A percentile compares a stretch with the other conserved stretches of the same genome.
Evolutionary conservation across 2,888 invertebrate species (phyloP).

Genomic region (Hololepta plana): DNA sequence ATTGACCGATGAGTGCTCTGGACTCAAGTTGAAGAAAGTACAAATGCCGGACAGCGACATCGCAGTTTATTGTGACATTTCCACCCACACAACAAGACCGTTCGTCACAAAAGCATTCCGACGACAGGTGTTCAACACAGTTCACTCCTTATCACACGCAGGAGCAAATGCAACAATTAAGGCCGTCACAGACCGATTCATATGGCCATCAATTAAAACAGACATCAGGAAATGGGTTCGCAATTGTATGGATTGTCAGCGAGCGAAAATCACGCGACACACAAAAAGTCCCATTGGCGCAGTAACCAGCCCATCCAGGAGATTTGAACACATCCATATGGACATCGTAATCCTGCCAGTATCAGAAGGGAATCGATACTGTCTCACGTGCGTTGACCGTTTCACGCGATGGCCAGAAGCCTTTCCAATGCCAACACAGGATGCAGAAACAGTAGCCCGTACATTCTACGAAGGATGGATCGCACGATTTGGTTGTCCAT

Average conservation of each 20-base stretch:
- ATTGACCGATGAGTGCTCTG: neutral
- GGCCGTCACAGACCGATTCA: conserved; percentile 1
- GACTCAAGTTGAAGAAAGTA: neutral
- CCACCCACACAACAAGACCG: too few relatives aligned
- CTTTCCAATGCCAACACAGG: conserved; percentile 15
- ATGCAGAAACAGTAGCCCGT: conserved; percentile 14
- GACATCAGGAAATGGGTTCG: too few relatives aligned
- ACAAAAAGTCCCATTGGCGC: conserved; percentile 8
- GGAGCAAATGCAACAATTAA: neutral
- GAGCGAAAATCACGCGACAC: conserved; percentile 16
- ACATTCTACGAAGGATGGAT: conserved; percentile 16
- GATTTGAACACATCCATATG: conserved; percentile 23
- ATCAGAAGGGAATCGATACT: conserved; percentile 13
- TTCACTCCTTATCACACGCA: too few relatives aligned
- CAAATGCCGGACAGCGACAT: neutral
- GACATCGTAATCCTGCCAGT: conserved; percentile 26
- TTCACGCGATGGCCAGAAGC: conserved; percentile 18
- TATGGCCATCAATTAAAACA: too few relatives aligned
- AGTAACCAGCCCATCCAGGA: conserved; percentile 11
- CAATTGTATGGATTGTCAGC: conserved; percentile 14
- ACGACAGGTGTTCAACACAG: too few relatives aligned
- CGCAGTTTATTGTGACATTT: neutral
- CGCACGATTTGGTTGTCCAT: conserved; percentile 16
- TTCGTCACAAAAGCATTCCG: too few relatives aligned
- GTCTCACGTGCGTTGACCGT: conserved; percentile 17